A percentile compares a stretch with the other conserved stretches of the same genome.
Conservation (phyloP, 2,888 invertebrate genomes). For the Drosophila paranaensis region DNA sequence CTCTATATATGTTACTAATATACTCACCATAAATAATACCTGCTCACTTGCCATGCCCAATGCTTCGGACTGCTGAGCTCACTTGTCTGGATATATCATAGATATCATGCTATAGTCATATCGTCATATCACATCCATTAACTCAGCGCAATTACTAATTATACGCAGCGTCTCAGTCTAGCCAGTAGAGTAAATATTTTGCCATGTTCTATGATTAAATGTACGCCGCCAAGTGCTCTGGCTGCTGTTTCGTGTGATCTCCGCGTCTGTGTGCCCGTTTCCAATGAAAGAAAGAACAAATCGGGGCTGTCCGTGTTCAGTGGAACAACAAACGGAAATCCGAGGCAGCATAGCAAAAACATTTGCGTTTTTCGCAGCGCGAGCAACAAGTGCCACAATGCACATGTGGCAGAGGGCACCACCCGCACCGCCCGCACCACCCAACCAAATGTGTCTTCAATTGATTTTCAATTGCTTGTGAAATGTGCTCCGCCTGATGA, state of each 20-base stretch:
- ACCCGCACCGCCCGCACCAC: not conserved
- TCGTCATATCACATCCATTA: not conserved
- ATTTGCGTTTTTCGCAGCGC: conserved; percentile 14
- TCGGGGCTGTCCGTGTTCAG: conserved; percentile 15
- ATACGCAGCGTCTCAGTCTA: too few relatives aligned
- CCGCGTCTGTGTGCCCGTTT: conserved; percentile 9
- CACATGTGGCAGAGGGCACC: conserved; percentile 26
- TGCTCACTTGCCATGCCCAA: too few relatives aligned
- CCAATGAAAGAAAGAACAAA: not conserved
- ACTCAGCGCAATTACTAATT: not conserved
- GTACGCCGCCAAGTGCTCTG: conserved; percentile 5
- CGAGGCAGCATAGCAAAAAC: conserved; percentile 25
- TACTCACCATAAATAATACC: too few relatives aligned
- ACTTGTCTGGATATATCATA: too few relatives aligned
- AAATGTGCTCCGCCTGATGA: conserved; percentile 16
- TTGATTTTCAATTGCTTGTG: conserved; percentile 54
- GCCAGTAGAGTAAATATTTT: conserved; percentile 6
- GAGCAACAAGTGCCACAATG: conserved; percentile 45
- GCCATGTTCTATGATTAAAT: conserved; percentile 6
- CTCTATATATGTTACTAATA: too few relatives aligned
- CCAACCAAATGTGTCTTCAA: conserved; percentile 25
- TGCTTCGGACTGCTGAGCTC: too few relatives aligned
- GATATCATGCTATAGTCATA: too few relatives aligned
- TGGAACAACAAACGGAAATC: conserved; percentile 27
- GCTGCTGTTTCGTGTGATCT: conserved; percentile 14